Conservation (phyloP, 1,140 invertebrate species). For the Coelopa frigida region DNA sequence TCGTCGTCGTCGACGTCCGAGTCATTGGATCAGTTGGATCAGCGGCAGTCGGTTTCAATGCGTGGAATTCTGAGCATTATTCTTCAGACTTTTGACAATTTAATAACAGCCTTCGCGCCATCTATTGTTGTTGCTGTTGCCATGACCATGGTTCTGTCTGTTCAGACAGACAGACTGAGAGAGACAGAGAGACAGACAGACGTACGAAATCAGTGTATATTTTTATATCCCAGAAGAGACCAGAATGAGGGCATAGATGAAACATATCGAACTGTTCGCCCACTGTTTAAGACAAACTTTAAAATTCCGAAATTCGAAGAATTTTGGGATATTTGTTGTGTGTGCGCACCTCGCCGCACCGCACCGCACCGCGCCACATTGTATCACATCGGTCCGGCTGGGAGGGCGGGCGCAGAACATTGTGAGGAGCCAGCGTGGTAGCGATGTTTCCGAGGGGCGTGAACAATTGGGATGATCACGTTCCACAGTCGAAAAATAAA, state of each 20-base stretch:
- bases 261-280: slow-evolving; percentile 1
- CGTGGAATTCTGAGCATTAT: slow-evolving; percentile 13
- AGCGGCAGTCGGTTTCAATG: neutral
- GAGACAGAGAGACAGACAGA: neutral
- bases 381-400: too few relatives aligned
- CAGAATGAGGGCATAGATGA: neutral
- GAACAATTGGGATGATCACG: slow-evolving; percentile 44
- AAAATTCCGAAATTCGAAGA: slow-evolving; percentile 11
- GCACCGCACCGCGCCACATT: too few relatives aligned
- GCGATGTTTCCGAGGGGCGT: slow-evolving; percentile 41
- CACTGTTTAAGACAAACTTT: slow-evolving; percentile 10
- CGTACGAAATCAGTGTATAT: neutral
- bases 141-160: neutral
- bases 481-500: slow-evolving; percentile 25
- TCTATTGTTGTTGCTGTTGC: slow-evolving; percentile 1
- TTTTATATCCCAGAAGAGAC: neutral
- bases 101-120: slow-evolving; percentile 35
- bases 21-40: neutral
- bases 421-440: too few relatives aligned
- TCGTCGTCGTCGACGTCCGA: neutral
- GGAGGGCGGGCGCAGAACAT: too few relatives aligned
- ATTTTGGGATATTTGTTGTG: slow-evolving; percentile 6
- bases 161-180: neutral
- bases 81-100: slow-evolving; percentile 44
- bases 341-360: too few relatives aligned